phyloP scores from a whole-genome alignment of 2,113 vertebrate species.

The Phoxinus phoxinus region DNA sequence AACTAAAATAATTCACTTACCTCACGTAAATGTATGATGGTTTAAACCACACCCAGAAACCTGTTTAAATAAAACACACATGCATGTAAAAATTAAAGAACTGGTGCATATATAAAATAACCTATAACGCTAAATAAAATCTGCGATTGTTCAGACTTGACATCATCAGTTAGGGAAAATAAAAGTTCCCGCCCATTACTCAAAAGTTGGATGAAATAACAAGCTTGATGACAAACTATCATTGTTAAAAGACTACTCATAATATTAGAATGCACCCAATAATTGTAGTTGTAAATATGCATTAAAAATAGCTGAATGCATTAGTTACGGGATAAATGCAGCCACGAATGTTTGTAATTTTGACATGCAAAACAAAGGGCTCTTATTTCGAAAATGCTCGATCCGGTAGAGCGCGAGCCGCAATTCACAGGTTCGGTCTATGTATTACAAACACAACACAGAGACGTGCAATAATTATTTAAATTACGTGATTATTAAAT shows the following conservation, averaged over 20 bases:
- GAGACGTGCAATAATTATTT: conserved; percentile 3
- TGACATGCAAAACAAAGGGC: conserved; percentile 62
- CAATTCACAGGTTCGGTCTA: background rate
- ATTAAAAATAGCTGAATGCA: background rate
- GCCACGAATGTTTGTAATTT: conserved; percentile 20
- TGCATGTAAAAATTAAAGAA: background rate
- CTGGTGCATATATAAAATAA: background rate
- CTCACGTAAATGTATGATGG: background rate
- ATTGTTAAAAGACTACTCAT: background rate
- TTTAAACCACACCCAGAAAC: background rate
- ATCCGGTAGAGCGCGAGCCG: conserved; percentile 50
- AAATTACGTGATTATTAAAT: background rate
- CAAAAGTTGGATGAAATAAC: conserved; percentile 53
- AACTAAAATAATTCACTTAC: conserved; percentile 3
- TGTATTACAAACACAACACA: background rate
- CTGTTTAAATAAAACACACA: conserved; percentile 31
- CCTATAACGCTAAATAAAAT: background rate
- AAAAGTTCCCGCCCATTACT: conserved; percentile 62
- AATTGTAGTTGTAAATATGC: conserved; percentile 28
- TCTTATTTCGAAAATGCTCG: conserved; percentile 63
- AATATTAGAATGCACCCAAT: conserved; percentile 24
- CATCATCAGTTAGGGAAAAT: conserved; percentile 50
- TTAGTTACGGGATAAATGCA: no score
- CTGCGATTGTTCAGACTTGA: background rate
- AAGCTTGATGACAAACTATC: background rate